Conservation (phyloP, 1,140 invertebrate genomes). For the Periplaneta americana region DNA sequence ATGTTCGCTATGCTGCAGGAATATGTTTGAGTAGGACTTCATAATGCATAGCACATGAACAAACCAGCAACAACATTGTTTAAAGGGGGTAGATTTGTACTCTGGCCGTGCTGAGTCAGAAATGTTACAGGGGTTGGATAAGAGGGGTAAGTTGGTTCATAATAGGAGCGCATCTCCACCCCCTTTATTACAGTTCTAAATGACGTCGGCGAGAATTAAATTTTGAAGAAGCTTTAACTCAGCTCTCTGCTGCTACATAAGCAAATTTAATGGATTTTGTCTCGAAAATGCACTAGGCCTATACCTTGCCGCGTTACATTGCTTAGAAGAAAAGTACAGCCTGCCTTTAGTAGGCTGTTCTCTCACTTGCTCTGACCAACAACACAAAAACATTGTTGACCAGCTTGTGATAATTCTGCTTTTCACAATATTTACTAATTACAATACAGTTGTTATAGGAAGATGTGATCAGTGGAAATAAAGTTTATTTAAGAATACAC, state of each 20-base stretch:
- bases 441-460: too few relatives aligned
- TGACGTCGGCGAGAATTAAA: neutral
- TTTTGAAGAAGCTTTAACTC: neutral
- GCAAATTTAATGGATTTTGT: neutral
- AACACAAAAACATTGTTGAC: too few relatives aligned
- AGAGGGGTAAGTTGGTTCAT: neutral
- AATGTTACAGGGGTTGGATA: neutral
- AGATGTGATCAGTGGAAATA: too few relatives aligned
- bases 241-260: neutral
- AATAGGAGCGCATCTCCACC: neutral
- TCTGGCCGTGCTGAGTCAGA: neutral
- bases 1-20: neutral
- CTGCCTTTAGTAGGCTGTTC: too few relatives aligned
- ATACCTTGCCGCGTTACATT: too few relatives aligned
- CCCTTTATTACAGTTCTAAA: neutral
- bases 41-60: neutral
- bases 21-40: neutral
- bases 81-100: neutral
- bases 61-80: too few relatives aligned
- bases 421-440: too few relatives aligned
- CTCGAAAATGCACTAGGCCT: too few relatives aligned
- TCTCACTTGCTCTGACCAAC: too few relatives aligned
- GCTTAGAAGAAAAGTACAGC: too few relatives aligned
- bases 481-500: too few relatives aligned
- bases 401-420: too few relatives aligned